Base-by-base conservation (phyloP, 2,113 vertebrate genomes). In the Neolamprologus kungweensis region DNA sequence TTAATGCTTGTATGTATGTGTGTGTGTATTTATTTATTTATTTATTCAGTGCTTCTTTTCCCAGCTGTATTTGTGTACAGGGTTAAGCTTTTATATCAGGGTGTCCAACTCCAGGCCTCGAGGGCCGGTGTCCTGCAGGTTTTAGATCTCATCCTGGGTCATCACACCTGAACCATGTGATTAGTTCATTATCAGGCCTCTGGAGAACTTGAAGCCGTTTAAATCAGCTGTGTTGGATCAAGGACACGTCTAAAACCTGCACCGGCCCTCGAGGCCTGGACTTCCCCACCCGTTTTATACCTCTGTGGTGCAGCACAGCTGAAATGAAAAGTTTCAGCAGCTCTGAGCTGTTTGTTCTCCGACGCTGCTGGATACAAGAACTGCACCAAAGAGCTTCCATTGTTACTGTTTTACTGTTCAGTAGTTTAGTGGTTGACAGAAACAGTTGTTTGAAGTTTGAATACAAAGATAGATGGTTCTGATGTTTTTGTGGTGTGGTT, bases 1-100 rank as follows among this genome's bases (percentile, higher is more conserved):
- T 58, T 31, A 31, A 9, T 31, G 57, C 4, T 0, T 28, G 21
- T 55, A 3, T 53, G 50, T 51, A 2, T 45, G 40, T 42, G 10
- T 12, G 7, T 4, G 0, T 51, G 2, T 47, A 5, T 6, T 3
- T 0, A 51, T 53, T 53, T 10, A 1, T n/a, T 51, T 0, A n/a
- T 9, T 54, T 2, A 5, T 60, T 11, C 2, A 63, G 31, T 1
- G 28, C 58, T 63, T 7, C 28, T 11, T 63, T 5, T 31, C 54
- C 26, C 26, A 1, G 55, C 55, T 58, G 26, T 58, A 58, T 31
- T 17, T 60, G 14, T 60, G 14, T 60, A 2, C 1, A 17, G 55
- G 26, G 55, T 58, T 58, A 31, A 58, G 55, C 23, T 1, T 28
- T 57, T 26, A 57, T 57, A 26, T 2, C 23, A 14, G 7, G 12